Conservation (phyloP, 2,797 vertebrate genomes). For the Chelmon rostratus region DNA sequence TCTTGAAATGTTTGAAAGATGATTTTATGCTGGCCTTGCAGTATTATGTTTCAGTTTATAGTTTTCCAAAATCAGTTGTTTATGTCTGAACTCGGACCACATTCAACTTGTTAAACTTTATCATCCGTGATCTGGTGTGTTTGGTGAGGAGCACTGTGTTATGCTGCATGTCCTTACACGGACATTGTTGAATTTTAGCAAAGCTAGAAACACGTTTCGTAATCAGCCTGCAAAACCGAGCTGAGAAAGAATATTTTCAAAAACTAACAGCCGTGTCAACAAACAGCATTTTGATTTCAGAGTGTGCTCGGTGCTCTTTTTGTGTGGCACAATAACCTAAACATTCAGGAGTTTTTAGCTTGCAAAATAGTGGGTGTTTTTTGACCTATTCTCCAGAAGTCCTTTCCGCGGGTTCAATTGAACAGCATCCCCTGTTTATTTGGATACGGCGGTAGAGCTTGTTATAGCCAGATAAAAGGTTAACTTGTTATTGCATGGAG, state of each 20-base stretch:
- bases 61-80: constrained; percentile 44
- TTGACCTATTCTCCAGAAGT: constrained; percentile 60
- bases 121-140: constrained; percentile 45
- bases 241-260: constrained; percentile 49
- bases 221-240: constrained; percentile 53
- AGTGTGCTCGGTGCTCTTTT: constrained; percentile 51
- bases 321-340: constrained; percentile 67
- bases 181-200: constrained; percentile 45
- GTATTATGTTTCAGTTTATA: constrained; percentile 19
- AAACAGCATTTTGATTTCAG: constrained; percentile 74
- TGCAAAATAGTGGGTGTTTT: constrained; percentile 67
- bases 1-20: constrained; percentile 19
- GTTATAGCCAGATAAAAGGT: constrained; percentile 86
- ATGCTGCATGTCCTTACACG: constrained; percentile 21
- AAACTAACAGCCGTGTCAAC: constrained; percentile 66
- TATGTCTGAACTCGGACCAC: constrained; percentile 41
- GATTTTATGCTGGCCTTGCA: constrained; percentile 7
- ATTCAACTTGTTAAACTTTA: constrained; percentile 38
- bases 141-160: constrained; percentile 31
- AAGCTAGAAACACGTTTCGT: constrained; percentile 50
- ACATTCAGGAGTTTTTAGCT: constrained; percentile 77
- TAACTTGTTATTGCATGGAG: constrained; percentile 85
- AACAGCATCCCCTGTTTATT: constrained; percentile 81
- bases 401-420: constrained; percentile 63
- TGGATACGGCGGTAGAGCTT: constrained; percentile 77